Evolutionary conservation across 1,140 invertebrate genomes (phyloP).

Genomic region (Cyphomyrmex costatus): DNA sequence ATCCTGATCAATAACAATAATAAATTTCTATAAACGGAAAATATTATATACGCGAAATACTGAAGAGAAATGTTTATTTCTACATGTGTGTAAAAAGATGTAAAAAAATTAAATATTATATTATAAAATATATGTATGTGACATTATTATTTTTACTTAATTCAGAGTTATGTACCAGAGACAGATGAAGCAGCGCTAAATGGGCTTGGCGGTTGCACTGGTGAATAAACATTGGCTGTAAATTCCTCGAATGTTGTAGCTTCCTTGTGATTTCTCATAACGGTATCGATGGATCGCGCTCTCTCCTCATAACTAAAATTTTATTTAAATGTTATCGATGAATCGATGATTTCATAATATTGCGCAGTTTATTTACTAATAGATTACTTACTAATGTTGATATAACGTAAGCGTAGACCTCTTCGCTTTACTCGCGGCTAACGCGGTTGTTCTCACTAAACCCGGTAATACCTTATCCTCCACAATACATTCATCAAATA

Average conservation of each 20-base stretch:
- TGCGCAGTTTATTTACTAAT: not conserved
- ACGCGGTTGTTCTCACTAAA: conserved; percentile 95
- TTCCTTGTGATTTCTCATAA: conserved; percentile 96
- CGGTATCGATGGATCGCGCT: conserved; percentile 94
- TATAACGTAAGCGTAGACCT: conserved; percentile 95
- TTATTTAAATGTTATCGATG: conserved; percentile 65
- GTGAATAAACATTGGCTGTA: conserved; percentile 94
- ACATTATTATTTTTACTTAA: not conserved
- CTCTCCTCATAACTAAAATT: conserved; percentile 95
- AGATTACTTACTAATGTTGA: conserved; percentile 93
- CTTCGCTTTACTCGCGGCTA: conserved; percentile 97
- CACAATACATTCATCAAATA: conserved; percentile 98
- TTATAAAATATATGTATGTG: conserved; percentile 31
- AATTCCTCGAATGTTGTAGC: conserved; percentile 97
- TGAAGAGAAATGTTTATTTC: not conserved
- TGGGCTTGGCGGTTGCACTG: conserved; percentile 88
- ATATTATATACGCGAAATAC: not conserved
- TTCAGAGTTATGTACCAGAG: conserved; percentile 77
- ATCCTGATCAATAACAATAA: conserved; percentile 79
- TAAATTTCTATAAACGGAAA: conserved; percentile 14
- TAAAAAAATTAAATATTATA: conserved; percentile 43
- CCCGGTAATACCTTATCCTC: conserved; percentile 94
- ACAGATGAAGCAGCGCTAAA: conserved; percentile 85
- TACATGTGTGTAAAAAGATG: not conserved
- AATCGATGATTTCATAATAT: not conserved